Percentiles rank a stretch among this genome's conserved stretches.
phyloP scores from a whole-genome alignment of 92 coral and sea anemone genomes.

The Umimayanthus kanabou region DNA sequence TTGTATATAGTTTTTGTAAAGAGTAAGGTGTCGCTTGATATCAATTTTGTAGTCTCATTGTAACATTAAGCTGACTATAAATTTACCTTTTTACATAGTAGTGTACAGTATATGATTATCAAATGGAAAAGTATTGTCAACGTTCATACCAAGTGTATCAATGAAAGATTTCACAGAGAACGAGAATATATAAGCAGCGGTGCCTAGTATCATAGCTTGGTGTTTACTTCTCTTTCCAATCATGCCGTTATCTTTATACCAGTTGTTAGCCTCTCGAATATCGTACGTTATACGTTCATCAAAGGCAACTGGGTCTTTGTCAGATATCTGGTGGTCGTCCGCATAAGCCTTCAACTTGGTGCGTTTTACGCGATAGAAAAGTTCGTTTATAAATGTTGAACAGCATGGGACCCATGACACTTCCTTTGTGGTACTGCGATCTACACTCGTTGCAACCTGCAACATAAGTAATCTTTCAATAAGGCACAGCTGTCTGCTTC shows the following conservation, averaged over 20 bases:
- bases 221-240: neutral
- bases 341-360: neutral
- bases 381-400: conserved; percentile 36
- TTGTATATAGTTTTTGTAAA: neutral
- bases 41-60: neutral
- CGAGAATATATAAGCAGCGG: neutral
- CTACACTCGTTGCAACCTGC: conserved; percentile 21
- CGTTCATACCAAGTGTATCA: neutral
- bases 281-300: neutral
- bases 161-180: neutral
- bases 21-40: neutral
- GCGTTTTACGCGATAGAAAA: conserved; percentile 1
- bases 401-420: conserved; percentile 29
- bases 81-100: neutral
- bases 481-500: neutral
- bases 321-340: neutral
- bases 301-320: neutral
- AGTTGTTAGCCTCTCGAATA: neutral
- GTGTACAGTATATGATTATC: neutral
- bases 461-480: conserved; percentile 20
- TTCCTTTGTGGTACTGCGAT: conserved; percentile 33
- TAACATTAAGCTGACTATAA: neutral
- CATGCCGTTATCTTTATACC: conserved; percentile 28
- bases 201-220: conserved; percentile 19
- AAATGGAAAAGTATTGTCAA: neutral